Evolutionary conservation across 1,140 invertebrate genomes (phyloP).

Genomic region (Reticulitermes speratus): DNA sequence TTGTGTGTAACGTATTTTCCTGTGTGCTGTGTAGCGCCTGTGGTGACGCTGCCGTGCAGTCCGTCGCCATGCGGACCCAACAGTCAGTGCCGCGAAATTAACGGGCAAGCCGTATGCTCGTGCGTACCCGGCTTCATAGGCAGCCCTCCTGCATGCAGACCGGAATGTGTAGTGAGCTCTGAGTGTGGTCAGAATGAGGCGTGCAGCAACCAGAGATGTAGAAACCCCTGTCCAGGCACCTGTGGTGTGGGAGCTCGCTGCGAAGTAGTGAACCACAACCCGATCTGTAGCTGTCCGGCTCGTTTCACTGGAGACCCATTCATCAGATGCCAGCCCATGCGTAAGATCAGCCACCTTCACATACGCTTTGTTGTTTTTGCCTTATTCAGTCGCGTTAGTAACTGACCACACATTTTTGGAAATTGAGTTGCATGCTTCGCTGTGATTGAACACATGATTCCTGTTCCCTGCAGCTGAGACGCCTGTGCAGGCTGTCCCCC

Average conservation of each 20-base stretch:
- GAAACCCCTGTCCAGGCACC: conserved; percentile 65
- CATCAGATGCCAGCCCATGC: conserved; percentile 38
- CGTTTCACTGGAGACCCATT: conserved; percentile 61
- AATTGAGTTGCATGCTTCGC: conserved; percentile 38
- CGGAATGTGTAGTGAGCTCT: conserved; percentile 65
- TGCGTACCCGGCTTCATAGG: conserved; percentile 62
- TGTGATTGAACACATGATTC: conserved; percentile 48
- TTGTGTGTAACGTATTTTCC: too few relatives aligned
- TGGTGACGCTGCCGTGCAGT: too few relatives aligned
- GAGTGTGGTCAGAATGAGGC: conserved; percentile 63
- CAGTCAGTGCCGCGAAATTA: conserved; percentile 56
- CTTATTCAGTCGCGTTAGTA: not conserved
- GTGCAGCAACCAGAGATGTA: conserved; percentile 67
- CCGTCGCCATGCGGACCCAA: conserved; percentile 71
- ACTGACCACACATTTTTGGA: not conserved
- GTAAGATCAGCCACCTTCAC: too few relatives aligned
- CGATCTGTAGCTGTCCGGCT: conserved; percentile 62
- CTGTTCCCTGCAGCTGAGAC: conserved; percentile 25
- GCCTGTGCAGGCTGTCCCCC: conserved; percentile 40
- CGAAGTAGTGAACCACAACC: conserved; percentile 62
- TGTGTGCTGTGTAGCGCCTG: too few relatives aligned
- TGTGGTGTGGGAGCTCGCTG: conserved; percentile 66
- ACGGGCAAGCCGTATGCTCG: conserved; percentile 59
- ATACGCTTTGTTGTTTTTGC: not conserved
- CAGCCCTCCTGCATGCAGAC: conserved; percentile 61